These are phyloP conservation scores for Drosophila subquinaria DNA, from an alignment of 2,888 invertebrate genomes.

Conservation along the genomic window DNA sequence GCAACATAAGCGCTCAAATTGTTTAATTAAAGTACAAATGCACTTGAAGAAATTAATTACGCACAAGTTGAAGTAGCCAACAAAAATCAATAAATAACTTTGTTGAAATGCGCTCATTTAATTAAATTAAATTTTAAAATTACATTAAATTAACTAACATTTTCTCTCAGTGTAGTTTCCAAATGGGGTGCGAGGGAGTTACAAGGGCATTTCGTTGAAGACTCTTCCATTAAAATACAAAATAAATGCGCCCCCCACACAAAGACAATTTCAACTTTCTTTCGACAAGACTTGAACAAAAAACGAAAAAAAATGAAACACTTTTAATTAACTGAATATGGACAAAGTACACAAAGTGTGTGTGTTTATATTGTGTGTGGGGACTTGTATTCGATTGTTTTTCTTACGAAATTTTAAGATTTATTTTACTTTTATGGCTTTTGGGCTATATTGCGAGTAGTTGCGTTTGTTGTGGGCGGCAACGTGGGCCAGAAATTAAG, in stretches of 20 bases:
- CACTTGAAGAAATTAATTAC: slow-evolving; percentile 27
- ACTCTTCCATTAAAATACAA: slow-evolving; percentile 28
- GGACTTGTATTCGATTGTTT: slow-evolving; percentile 27
- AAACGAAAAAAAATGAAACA: slow-evolving; percentile 33
- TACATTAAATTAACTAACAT: neutral
- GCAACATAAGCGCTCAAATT: slow-evolving; percentile 56
- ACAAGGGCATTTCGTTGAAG: slow-evolving; percentile 44
- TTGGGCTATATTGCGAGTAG: slow-evolving; percentile 13
- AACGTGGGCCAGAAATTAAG: slow-evolving; percentile 56
- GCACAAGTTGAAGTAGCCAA: neutral
- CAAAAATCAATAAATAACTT: neutral
- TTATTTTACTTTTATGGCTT: slow-evolving; percentile 37
- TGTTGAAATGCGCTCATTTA: neutral
- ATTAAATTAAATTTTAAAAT: neutral
- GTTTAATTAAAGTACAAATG: slow-evolving; percentile 66
- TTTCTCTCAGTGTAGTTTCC: slow-evolving; percentile 47
- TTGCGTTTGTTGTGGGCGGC: slow-evolving; percentile 41
- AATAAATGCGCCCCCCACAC: slow-evolving; percentile 30
- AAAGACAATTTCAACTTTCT: slow-evolving; percentile 67
- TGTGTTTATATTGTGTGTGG: slow-evolving; percentile 68
- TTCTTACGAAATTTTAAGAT: slow-evolving; percentile 30
- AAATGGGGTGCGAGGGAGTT: slow-evolving; percentile 37
- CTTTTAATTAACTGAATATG: slow-evolving; percentile 77
- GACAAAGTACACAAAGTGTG: slow-evolving; percentile 51
- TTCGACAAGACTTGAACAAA: slow-evolving; percentile 19